These are phyloP conservation scores for Melieria omissa DNA, from an alignment of 2,888 invertebrate species.

Conservation along the genomic window DNA sequence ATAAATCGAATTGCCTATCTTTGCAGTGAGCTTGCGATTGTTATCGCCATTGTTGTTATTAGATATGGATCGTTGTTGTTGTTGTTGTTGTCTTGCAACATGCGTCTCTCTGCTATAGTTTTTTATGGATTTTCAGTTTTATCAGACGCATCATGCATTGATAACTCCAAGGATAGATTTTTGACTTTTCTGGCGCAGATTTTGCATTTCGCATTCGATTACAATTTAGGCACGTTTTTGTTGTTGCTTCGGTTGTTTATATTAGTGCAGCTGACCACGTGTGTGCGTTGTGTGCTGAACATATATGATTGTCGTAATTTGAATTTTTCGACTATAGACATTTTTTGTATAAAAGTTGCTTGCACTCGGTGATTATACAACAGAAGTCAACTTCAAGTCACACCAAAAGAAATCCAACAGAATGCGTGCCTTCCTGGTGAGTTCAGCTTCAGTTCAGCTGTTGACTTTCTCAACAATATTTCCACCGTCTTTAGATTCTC, in stretches of 20 bases:
- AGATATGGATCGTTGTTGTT: neutral
- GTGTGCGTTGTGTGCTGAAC: neutral
- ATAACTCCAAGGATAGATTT: slow-evolving; percentile 33
- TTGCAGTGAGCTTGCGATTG: neutral
- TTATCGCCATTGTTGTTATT: neutral
- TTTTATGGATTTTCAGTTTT: neutral
- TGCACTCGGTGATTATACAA: neutral
- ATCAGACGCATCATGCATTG: slow-evolving; percentile 1
- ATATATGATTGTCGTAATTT: neutral
- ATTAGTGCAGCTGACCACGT: neutral
- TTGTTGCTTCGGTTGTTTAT: neutral
- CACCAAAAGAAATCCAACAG: slow-evolving; percentile 4
- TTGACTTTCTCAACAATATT: neutral
- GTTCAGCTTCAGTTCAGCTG: neutral
- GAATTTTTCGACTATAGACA: neutral
- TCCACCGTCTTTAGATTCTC: slow-evolving; percentile 38
- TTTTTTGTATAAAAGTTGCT: slow-evolving; percentile 15
- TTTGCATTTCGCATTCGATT: slow-evolving; percentile 21
- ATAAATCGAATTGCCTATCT: neutral
- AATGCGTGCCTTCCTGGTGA: slow-evolving; percentile 73
- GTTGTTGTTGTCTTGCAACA: neutral
- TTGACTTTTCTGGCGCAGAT: slow-evolving; percentile 25
- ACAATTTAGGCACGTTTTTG: neutral
- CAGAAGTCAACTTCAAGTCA: slow-evolving; percentile 34
- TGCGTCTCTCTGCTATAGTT: neutral